These are phyloP conservation scores for Lophotriccus pileatus DNA, from an alignment of 2,797 vertebrate species.

Conservation along the genomic window DNA sequence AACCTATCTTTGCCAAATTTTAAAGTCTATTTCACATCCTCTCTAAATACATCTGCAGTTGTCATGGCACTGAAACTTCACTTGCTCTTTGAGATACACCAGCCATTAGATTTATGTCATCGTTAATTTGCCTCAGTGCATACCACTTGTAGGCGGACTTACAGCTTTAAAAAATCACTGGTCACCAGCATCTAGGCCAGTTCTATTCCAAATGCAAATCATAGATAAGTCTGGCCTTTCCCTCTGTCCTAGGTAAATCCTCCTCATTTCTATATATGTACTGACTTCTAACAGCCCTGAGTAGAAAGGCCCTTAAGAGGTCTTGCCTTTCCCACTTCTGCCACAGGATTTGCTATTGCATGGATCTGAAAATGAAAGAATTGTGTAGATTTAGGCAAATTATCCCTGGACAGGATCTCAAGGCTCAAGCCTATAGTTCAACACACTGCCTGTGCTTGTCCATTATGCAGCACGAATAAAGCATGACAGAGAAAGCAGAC, in stretches of 20 bases:
- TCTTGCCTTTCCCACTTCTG: neutral
- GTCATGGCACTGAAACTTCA: conserved; percentile 37
- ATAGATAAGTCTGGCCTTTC: neutral
- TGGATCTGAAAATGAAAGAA: neutral
- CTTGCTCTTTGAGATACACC: conserved; percentile 9
- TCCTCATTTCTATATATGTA: neutral
- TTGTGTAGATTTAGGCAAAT: neutral
- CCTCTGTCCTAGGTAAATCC: neutral
- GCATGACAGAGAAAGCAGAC: neutral
- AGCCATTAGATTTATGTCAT: conserved; percentile 32
- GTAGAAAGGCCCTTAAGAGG: neutral
- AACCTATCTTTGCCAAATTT: conserved; percentile 37
- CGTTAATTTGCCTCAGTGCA: conserved; percentile 35
- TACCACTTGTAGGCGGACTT: neutral
- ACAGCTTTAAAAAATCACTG: conserved; percentile 9
- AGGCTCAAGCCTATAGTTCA: neutral
- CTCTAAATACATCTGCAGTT: conserved; percentile 25
- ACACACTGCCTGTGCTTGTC: neutral
- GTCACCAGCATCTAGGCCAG: neutral
- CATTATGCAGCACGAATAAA: conserved; percentile 16
- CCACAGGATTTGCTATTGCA: neutral
- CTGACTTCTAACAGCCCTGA: neutral
- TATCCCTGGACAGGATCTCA: neutral
- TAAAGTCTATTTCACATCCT: conserved; percentile 29
- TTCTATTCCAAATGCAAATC: neutral